These are phyloP conservation scores for Kradibia gibbosae DNA, from an alignment of 1,140 invertebrate species.

Conservation along the genomic window DNA sequence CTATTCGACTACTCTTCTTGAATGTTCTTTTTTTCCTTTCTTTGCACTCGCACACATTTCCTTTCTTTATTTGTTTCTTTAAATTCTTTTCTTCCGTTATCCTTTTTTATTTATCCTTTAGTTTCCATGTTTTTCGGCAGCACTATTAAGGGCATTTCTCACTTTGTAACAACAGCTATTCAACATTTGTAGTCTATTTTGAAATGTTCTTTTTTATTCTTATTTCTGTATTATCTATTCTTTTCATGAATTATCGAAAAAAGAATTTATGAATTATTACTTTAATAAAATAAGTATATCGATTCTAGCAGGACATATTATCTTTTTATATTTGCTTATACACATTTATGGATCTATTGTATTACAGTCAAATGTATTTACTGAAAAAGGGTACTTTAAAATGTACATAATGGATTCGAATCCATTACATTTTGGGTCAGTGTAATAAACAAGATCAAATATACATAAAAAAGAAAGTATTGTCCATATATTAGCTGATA, in stretches of 20 bases:
- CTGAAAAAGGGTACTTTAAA: no score
- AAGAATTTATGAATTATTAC: no score
- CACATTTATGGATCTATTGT: no score
- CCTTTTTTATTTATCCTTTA: constrained; percentile 10
- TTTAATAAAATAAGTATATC: no score
- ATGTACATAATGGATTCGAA: no score
- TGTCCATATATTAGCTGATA: no score
- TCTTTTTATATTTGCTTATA: no score
- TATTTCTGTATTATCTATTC: neutral
- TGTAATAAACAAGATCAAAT: no score
- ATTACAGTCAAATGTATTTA: no score
- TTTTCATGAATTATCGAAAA: neutral
- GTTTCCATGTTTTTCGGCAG: constrained; percentile 10
- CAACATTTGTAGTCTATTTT: constrained; percentile 11
- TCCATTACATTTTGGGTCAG: no score
- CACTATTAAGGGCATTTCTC: neutral
- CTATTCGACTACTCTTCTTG: neutral
- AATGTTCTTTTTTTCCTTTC: constrained; percentile 14
- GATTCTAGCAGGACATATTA: no score
- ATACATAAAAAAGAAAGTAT: no score
- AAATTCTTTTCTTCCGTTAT: neutral
- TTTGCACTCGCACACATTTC: neutral
- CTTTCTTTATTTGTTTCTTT: constrained; percentile 10
- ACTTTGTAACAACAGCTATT: constrained; percentile 40
- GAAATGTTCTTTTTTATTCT: constrained; percentile 37